Percentiles rank a stretch among this genome's conserved stretches.
These are phyloP conservation scores for Balearica regulorum DNA, from an alignment of 2,797 vertebrate genomes.

Conservation along the genomic window DNA sequence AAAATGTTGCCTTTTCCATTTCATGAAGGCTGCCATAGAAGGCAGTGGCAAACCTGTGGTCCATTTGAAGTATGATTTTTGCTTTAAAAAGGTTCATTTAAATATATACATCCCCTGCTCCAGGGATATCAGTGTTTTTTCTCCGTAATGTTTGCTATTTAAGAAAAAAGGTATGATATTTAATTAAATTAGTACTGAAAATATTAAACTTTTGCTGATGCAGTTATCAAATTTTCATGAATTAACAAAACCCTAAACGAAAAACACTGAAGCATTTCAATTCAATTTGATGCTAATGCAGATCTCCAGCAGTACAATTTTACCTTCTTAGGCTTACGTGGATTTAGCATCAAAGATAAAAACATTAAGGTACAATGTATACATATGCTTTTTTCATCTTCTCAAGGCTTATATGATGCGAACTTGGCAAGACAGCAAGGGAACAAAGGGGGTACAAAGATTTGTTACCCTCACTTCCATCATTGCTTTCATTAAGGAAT, in stretches of 20 bases:
- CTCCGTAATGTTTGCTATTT: background rate
- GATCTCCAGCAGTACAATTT: background rate
- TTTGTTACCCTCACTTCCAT: background rate
- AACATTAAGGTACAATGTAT: background rate
- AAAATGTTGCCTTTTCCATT: background rate
- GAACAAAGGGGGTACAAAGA: background rate
- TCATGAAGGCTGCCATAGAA: background rate
- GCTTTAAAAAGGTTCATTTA: background rate
- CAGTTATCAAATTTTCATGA: background rate
- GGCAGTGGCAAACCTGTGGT: background rate
- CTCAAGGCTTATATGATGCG: background rate
- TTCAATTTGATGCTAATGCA: background rate
- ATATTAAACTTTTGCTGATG: background rate
- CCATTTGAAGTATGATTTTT: background rate
- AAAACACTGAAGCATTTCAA: background rate
- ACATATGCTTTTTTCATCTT: background rate
- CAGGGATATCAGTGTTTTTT: background rate
- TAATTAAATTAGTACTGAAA: background rate
- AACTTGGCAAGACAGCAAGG: background rate
- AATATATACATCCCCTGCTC: background rate
- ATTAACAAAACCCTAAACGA: background rate
- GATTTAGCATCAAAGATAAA: background rate
- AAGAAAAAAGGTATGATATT: background rate
- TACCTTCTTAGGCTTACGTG: background rate
- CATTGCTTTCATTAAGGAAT: background rate